These are phyloP conservation scores for Passer montanus DNA, from an alignment of 2,113 vertebrate species.

Conservation along the genomic window DNA sequence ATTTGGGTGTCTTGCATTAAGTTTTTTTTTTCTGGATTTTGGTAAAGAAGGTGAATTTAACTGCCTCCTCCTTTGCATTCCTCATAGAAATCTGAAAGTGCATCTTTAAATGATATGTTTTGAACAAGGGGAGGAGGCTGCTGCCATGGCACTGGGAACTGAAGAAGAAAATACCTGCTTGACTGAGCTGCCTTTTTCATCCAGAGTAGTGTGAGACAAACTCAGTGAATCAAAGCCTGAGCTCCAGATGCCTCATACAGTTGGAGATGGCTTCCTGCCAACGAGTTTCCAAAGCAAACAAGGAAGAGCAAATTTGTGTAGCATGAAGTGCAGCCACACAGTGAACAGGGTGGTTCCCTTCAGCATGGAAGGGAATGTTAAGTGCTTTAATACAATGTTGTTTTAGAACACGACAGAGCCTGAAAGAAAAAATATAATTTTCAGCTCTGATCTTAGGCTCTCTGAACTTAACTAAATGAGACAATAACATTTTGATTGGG, in stretches of 20 bases:
- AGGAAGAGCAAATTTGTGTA: conserved; percentile 28
- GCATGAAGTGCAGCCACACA: conserved; percentile 22
- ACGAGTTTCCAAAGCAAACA: conserved; percentile 58
- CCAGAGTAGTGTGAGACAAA: background rate
- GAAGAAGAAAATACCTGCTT: conserved; percentile 44
- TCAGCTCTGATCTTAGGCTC: background rate
- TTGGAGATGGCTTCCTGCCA: conserved; percentile 55
- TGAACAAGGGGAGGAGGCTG: background rate
- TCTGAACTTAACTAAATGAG: background rate
- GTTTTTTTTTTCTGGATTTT: background rate
- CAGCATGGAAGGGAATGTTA: background rate
- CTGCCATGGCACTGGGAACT: background rate
- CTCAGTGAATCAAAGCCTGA: background rate
- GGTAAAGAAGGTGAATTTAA: background rate
- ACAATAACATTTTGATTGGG: background rate
- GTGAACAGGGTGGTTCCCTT: conserved; percentile 36
- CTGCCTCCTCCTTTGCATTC: background rate
- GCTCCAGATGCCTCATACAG: conserved; percentile 42
- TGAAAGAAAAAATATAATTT: background rate
- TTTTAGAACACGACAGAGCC: background rate
- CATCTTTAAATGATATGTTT: background rate
- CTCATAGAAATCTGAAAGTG: background rate
- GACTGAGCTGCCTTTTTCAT: conserved; percentile 32
- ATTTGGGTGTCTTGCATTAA: background rate
- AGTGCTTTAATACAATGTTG: background rate